Evolutionary conservation across 2,888 invertebrate species (phyloP).

Genomic region (Nymphalis c-album): DNA sequence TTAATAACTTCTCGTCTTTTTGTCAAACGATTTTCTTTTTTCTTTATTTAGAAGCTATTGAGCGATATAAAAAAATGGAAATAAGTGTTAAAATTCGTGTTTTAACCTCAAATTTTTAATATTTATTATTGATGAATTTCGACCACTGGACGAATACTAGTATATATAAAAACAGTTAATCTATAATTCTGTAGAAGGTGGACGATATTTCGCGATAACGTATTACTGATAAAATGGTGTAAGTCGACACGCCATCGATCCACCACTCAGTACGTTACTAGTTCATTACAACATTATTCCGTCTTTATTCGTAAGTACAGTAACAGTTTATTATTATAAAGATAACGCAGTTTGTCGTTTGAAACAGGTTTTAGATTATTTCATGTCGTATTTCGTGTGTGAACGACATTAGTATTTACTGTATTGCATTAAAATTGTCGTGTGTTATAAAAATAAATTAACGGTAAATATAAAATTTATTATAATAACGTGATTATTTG

Average conservation of each 20-base stretch:
- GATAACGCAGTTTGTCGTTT: not conserved
- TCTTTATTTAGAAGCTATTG: too few relatives aligned
- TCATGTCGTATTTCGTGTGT: not conserved
- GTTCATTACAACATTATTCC: not conserved
- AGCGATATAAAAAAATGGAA: too few relatives aligned
- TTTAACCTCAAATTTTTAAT: too few relatives aligned
- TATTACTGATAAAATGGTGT: slow-evolving; percentile 23
- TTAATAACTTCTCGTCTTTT: too few relatives aligned
- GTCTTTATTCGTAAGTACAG: not conserved
- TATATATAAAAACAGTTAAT: not conserved
- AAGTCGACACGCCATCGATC: slow-evolving; percentile 21
- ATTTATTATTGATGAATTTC: too few relatives aligned
- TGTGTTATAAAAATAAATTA: not conserved
- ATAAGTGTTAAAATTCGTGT: too few relatives aligned
- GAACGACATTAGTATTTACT: not conserved
- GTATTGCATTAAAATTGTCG: not conserved
- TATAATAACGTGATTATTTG: not conserved
- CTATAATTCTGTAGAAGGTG: slow-evolving; percentile 42
- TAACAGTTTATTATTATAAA: slow-evolving; percentile 1
- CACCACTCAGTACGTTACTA: not conserved
- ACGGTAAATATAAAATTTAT: not conserved
- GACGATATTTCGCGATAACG: slow-evolving; percentile 51
- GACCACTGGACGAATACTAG: too few relatives aligned
- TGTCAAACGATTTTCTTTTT: too few relatives aligned
- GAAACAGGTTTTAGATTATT: slow-evolving; percentile 1